Base-by-base conservation (phyloP, 1,140 invertebrate species). In the Pogonomyrmex barbatus region DNA sequence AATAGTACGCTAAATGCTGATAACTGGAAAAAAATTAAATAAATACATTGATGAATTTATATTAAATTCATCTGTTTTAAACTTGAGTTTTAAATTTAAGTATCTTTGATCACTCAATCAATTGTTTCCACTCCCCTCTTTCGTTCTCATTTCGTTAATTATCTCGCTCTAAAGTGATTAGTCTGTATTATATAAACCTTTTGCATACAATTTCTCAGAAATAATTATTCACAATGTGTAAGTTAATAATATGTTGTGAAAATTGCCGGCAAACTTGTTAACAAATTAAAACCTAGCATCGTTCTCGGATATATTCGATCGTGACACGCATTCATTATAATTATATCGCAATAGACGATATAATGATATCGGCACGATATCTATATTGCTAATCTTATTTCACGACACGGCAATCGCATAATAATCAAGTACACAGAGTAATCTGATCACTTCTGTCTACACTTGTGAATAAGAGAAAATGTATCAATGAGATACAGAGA, bases 361-460 rank as follows among this genome's bases (percentile, higher is more conserved):
- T 60, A 60, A 54, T 30, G 12, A 52, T 68, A 30, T 24, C 17
- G 33, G 24, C 24, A 42, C 9, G 33, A 84, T 87, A 84, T 87
- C 56, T 70, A 56, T 30, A 71, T 56, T 77, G 60, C 54, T 82
- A 30, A 54, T 54, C 54, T 62, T 24, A 52, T 52, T 82, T 54
- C 45, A 36, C 58, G 45, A 24, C 39, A 4, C 33, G 24, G 52
- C 58, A 24, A 76, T 52, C 47, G 42, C 47, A 86, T 73, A 63
- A 62, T 88, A 77, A 90, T 90, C 33, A 81, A 90, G 33, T 76
- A 73, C 78, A 90, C 56, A 56, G 63, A 81, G 68, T 70, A 54
- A 50, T 36, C 58, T 45, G 68, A 89, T 85, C 24, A 56, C 17
- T 60, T 87, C 79, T 62, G 54, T 30, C 58, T 17, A 81, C 85